A percentile compares a stretch with the other conserved stretches of the same genome.
Conservation (phyloP, 2,888 invertebrate genomes). For the Conomelus anceps region DNA sequence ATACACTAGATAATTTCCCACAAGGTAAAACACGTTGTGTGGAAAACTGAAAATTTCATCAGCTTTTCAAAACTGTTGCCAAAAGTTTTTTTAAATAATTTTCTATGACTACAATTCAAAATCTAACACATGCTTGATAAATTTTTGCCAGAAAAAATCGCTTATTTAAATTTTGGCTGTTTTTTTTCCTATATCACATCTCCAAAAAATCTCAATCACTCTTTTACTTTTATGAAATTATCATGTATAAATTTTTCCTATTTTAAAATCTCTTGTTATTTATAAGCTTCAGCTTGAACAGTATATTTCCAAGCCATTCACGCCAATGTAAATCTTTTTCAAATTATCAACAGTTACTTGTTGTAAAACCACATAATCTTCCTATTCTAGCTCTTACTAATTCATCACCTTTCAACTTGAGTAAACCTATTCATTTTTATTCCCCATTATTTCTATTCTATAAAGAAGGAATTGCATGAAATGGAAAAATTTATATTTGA, state of each 20-base stretch:
- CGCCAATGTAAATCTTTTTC: no score
- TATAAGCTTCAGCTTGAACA: no score
- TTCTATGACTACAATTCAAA: not conserved
- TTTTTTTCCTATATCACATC: not conserved
- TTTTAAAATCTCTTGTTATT: not conserved
- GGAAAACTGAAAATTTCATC: not conserved
- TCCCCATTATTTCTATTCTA: no score
- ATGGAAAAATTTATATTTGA: no score
- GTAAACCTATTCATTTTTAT: no score
- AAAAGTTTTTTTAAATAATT: not conserved
- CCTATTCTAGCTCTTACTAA: no score
- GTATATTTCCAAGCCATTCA: no score
- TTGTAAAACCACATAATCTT: no score
- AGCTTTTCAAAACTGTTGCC: not conserved
- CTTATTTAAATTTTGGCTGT: not conserved
- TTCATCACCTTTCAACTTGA: no score
- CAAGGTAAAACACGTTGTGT: slow-evolving; percentile 45
- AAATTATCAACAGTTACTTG: no score
- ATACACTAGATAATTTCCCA: slow-evolving; percentile 47
- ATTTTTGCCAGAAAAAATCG: not conserved
- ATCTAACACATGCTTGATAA: not conserved
- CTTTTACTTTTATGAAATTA: not conserved
- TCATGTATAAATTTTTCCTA: not conserved
- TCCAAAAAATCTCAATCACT: not conserved
- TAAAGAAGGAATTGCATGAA: no score